Conservation (phyloP, 2,797 vertebrate species). For the Sebastes matsubarae region DNA sequence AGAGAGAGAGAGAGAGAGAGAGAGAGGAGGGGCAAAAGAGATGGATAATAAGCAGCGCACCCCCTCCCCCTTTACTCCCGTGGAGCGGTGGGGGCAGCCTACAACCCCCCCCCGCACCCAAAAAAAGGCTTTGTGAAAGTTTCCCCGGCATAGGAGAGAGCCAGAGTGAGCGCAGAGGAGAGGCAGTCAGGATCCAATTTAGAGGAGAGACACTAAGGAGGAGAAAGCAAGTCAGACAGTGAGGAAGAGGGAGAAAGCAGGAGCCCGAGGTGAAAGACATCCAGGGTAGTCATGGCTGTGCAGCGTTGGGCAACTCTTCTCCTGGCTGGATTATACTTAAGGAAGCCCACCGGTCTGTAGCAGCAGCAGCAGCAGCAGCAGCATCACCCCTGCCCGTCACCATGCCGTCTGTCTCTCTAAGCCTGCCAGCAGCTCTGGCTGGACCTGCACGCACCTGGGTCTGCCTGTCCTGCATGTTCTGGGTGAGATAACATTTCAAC, state of each 20-base stretch:
- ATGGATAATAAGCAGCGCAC: conserved; percentile 76
- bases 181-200: conserved; percentile 62
- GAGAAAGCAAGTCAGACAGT: conserved; percentile 30
- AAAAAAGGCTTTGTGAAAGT: conserved; percentile 79
- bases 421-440: conserved; percentile 81
- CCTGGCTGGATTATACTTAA: conserved; percentile 63
- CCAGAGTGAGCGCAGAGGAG: conserved; percentile 56
- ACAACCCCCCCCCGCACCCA: conserved; percentile 51
- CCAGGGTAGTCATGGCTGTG: conserved; percentile 74
- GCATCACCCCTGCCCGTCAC: conserved; percentile 41
- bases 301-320: conserved; percentile 38
- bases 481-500: conserved; percentile 84
- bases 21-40: conserved; percentile 75
- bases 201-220: conserved; percentile 46
- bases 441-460: conserved; percentile 89
- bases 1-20: conserved; percentile 65
- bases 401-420: conserved; percentile 85
- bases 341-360: conserved; percentile 48
- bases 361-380: conserved; percentile 41
- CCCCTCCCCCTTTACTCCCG: conserved; percentile 80
- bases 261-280: conserved; percentile 22
- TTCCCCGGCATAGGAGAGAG: conserved; percentile 72
- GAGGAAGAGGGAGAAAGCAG: conserved; percentile 18
- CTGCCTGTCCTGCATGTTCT: conserved; percentile 96
- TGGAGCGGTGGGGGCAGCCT: conserved; percentile 78